A percentile compares a stretch with the other conserved stretches of the same genome.
phyloP scores from a whole-genome alignment of 2,888 invertebrate species.

The Chelonus formosanus region DNA sequence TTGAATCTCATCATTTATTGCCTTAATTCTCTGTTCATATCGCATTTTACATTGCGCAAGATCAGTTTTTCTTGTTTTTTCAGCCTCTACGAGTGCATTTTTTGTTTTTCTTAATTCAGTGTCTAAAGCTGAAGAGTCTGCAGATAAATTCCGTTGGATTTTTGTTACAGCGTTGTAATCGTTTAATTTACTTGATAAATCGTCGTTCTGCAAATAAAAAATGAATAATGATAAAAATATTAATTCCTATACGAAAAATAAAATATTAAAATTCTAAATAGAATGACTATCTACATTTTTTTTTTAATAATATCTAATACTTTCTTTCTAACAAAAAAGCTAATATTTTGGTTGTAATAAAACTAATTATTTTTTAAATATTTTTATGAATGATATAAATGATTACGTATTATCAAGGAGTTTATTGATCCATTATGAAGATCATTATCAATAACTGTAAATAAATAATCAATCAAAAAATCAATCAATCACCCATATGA shows the following conservation, averaged over 20 bases:
- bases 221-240: not conserved
- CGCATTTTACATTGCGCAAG: conserved; percentile 82
- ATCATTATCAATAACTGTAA: not conserved
- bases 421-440: too few relatives aligned
- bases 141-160: conserved; percentile 80
- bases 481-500: conserved; percentile 1
- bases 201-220: conserved; percentile 72
- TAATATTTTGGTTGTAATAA: too few relatives aligned
- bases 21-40: conserved; percentile 84
- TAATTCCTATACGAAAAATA: too few relatives aligned
- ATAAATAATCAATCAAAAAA: not conserved
- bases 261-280: too few relatives aligned
- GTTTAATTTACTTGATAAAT: conserved; percentile 79
- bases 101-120: conserved; percentile 78
- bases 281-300: not conserved
- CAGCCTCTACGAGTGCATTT: conserved; percentile 72
- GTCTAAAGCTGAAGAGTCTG: conserved; percentile 79
- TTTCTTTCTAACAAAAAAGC: too few relatives aligned
- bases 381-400: too few relatives aligned
- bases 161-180: conserved; percentile 87
- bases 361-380: too few relatives aligned
- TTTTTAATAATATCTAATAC: not conserved
- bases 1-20: conserved; percentile 83
- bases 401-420: too few relatives aligned
- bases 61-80: conserved; percentile 80